Evolutionary conservation across 1,140 invertebrate species (phyloP).

Genomic region (Campoletis sonorensis): DNA sequence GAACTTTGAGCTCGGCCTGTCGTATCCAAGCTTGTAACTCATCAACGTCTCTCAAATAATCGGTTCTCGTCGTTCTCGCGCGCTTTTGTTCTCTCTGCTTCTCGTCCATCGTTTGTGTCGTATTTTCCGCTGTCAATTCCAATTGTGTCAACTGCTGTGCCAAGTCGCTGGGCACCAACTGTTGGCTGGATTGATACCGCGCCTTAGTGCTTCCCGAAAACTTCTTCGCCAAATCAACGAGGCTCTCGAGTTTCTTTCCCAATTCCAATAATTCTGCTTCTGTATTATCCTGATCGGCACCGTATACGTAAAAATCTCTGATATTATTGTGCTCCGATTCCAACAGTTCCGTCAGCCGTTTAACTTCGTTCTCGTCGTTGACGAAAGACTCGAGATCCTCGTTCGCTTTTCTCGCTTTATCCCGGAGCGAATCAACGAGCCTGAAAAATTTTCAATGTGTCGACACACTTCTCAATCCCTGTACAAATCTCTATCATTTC

Average conservation of each 20-base stretch:
- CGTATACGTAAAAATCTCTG: constrained; percentile 84
- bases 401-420: constrained; percentile 79
- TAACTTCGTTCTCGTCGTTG: constrained; percentile 80
- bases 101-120: constrained; percentile 88
- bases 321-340: constrained; percentile 81
- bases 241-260: constrained; percentile 75
- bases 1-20: constrained; percentile 87
- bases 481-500: neutral
- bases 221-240: constrained; percentile 79
- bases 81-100: constrained; percentile 91
- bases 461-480: neutral
- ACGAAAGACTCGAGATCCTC: constrained; percentile 80
- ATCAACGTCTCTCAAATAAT: constrained; percentile 88
- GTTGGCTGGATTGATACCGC: constrained; percentile 82
- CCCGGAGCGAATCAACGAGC: constrained; percentile 77
- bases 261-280: constrained; percentile 76
- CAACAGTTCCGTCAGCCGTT: constrained; percentile 80
- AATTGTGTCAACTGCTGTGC: constrained; percentile 85
- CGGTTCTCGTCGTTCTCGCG: constrained; percentile 86
- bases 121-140: constrained; percentile 87
- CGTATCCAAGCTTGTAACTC: constrained; percentile 89
- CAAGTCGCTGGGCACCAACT: constrained; percentile 85
- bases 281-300: constrained; percentile 79
- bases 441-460: constrained; percentile 61
- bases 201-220: constrained; percentile 82